Percentiles rank a stretch among this genome's conserved stretches.
Evolutionary conservation across 2,797 vertebrate species (phyloP).

Genomic region (Brachymystax lenok): DNA sequence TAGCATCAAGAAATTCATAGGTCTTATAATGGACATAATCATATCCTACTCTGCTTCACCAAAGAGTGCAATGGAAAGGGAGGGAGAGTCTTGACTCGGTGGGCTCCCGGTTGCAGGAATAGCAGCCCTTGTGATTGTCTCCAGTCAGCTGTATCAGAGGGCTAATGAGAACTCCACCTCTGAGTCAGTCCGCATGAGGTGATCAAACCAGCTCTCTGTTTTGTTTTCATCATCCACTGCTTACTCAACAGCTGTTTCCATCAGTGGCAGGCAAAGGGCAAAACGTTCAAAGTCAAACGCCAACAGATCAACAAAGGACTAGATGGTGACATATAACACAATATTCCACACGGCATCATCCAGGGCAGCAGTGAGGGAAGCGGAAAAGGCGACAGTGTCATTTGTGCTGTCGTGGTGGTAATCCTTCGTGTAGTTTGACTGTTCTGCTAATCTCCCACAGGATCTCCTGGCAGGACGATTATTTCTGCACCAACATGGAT

Average conservation of each 20-base stretch:
- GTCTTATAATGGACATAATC: neutral
- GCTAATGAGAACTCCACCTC: neutral
- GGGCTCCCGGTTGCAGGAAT: neutral
- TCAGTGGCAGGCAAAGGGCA: neutral
- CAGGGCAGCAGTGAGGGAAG: too few species aligned
- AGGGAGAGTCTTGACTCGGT: neutral
- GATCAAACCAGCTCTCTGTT: neutral
- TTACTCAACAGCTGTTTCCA: neutral
- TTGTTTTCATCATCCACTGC: neutral
- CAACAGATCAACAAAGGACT: neutral
- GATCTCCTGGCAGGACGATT: conserved; percentile 75
- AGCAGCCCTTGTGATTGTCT: neutral
- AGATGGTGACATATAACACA: neutral
- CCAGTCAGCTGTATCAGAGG: neutral
- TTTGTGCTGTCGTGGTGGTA: neutral
- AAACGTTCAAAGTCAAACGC: neutral
- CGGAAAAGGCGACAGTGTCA: too few species aligned
- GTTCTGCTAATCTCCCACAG: conserved; percentile 52
- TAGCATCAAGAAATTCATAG: neutral
- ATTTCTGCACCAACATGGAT: conserved; percentile 70
- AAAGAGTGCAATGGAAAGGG: neutral
- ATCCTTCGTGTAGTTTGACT: neutral
- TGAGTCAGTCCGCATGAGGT: neutral
- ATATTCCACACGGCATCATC: too few species aligned
- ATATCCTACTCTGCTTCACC: neutral